A percentile compares a stretch with the other conserved stretches of the same genome.
These are phyloP conservation scores for Pocillopora grandis DNA, from an alignment of 92 coral and sea anemone genomes.

Conservation along the genomic window DNA sequence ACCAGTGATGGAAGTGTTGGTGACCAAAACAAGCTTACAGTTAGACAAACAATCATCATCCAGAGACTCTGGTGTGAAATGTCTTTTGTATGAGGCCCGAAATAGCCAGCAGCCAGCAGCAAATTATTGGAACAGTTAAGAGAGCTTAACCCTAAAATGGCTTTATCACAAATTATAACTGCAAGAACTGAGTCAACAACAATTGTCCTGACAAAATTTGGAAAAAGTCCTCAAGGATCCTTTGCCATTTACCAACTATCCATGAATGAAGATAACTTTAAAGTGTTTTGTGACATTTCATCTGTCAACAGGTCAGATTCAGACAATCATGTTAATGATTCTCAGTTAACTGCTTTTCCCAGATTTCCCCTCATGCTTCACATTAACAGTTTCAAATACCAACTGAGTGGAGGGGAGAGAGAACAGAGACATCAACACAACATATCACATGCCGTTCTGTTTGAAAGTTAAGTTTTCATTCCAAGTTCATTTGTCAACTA, in stretches of 20 bases:
- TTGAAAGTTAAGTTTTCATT: no score
- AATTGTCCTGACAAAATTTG: conserved; percentile 28
- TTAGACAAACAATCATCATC: background rate
- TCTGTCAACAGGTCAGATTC: conserved; percentile 44
- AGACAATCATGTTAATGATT: background rate
- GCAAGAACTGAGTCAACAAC: background rate
- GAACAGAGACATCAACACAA: no score
- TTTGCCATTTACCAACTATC: conserved; percentile 48
- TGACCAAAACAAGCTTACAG: conserved; percentile 35
- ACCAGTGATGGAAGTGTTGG: conserved; percentile 48
- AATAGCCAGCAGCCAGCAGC: conserved; percentile 32
- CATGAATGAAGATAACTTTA: conserved; percentile 54
- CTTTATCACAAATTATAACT: conserved; percentile 25
- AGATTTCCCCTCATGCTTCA: conserved; percentile 55
- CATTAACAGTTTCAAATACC: conserved; percentile 49
- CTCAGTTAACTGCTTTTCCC: conserved; percentile 37
- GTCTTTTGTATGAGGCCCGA: conserved; percentile 54
- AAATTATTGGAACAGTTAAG: conserved; percentile 22
- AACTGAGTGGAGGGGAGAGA: conserved; percentile 8
- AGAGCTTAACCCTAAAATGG: conserved; percentile 26
- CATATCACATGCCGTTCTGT: no score
- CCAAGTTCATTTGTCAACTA: no score
- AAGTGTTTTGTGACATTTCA: conserved; percentile 45
- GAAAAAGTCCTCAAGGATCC: conserved; percentile 35
- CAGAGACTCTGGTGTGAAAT: conserved; percentile 39